Conservation (phyloP, 2,888 invertebrate species). For the Lathronympha strigana region DNA sequence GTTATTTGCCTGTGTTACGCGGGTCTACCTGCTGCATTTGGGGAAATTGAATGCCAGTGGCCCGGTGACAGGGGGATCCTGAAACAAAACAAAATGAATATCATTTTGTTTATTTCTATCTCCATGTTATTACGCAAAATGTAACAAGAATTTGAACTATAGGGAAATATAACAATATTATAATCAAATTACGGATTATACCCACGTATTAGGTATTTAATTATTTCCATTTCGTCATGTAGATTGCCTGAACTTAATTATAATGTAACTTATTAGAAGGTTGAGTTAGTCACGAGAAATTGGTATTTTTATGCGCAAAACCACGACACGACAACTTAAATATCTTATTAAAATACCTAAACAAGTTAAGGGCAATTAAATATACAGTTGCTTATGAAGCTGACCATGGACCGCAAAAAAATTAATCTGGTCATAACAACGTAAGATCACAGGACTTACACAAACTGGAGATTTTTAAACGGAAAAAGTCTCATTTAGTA, state of each 20-base stretch:
- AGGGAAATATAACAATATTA: too few relatives aligned
- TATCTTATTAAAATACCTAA: background rate
- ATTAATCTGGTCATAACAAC: background rate
- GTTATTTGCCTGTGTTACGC: conserved; percentile 73
- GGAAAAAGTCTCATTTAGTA: background rate
- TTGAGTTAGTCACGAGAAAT: too few relatives aligned
- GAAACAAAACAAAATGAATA: conserved; percentile 41
- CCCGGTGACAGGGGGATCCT: conserved; percentile 56
- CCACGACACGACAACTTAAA: too few relatives aligned
- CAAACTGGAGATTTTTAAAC: conserved; percentile 7
- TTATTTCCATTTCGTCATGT: too few relatives aligned
- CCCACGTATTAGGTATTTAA: too few relatives aligned
- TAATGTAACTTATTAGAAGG: too few relatives aligned
- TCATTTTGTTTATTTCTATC: background rate
- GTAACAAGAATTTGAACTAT: too few relatives aligned
- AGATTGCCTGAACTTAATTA: too few relatives aligned
- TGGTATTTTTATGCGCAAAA: too few relatives aligned
- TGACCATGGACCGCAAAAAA: conserved; percentile 1
- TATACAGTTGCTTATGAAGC: background rate
- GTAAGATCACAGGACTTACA: background rate
- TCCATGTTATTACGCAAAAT: too few relatives aligned
- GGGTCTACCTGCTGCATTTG: conserved; percentile 57
- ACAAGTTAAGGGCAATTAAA: background rate
- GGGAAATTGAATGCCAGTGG: conserved; percentile 70
- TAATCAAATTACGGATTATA: too few relatives aligned